Evolutionary conservation across 2,888 invertebrate species (phyloP).

Genomic region (Elysia crispata): DNA sequence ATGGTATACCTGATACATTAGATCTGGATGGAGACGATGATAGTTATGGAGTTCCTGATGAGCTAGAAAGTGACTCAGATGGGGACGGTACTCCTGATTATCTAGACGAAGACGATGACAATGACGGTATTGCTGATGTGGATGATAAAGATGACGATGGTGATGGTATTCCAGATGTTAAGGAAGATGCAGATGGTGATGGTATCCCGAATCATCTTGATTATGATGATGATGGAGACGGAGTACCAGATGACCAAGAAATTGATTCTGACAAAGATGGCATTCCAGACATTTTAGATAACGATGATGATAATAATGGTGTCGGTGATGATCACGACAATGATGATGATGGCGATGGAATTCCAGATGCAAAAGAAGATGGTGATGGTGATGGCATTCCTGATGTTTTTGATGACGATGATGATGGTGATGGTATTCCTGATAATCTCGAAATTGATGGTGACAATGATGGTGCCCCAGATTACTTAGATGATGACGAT

Average conservation of each 20-base stretch:
- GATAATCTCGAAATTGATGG: constrained; percentile 65
- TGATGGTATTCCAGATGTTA: constrained; percentile 62
- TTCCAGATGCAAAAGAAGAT: constrained; percentile 60
- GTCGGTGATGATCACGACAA: constrained; percentile 55
- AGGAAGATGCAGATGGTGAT: constrained; percentile 54
- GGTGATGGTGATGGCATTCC: constrained; percentile 59
- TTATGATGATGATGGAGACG: constrained; percentile 61
- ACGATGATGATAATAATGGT: constrained; percentile 68
- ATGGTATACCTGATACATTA: constrained; percentile 64
- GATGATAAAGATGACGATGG: constrained; percentile 56
- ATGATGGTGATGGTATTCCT: constrained; percentile 68
- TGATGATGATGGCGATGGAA: constrained; percentile 56
- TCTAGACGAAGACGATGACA: constrained; percentile 46
- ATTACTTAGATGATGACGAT: constrained; percentile 54
- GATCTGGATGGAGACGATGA: constrained; percentile 65
- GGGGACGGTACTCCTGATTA: constrained; percentile 66
- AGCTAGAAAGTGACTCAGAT: constrained; percentile 56
- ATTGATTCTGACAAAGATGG: constrained; percentile 62
- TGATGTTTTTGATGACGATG: constrained; percentile 60
- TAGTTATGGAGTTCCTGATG: constrained; percentile 66
- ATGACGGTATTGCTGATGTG: constrained; percentile 47
- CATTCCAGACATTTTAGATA: constrained; percentile 66
- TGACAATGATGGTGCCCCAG: constrained; percentile 69
- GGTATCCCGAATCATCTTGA: constrained; percentile 62
- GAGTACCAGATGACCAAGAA: constrained; percentile 53